A percentile compares a stretch with the other conserved stretches of the same genome.
phyloP scores from a whole-genome alignment of 1,140 invertebrate genomes.

The Bombus breviceps region DNA sequence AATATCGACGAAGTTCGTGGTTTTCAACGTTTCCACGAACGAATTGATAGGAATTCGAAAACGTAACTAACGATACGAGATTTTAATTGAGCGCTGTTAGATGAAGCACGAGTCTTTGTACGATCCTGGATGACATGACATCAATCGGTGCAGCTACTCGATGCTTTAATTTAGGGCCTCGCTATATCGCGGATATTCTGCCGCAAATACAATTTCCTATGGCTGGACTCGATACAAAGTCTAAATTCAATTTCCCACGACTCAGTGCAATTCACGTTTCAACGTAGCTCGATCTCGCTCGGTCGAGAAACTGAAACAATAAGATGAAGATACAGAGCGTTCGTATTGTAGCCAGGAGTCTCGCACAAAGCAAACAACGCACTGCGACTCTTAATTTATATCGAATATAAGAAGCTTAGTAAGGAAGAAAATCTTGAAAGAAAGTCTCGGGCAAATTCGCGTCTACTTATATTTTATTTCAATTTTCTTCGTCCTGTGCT shows the following conservation, averaged over 20 bases:
- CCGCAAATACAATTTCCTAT: constrained; percentile 15
- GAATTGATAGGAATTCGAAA: too few relatives aligned
- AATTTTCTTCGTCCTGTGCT: neutral
- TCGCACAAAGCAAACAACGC: neutral
- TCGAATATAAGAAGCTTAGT: neutral
- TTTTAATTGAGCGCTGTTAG: too few relatives aligned
- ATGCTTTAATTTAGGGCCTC: neutral
- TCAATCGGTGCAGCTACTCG: neutral
- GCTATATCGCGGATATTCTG: neutral
- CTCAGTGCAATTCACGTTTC: neutral
- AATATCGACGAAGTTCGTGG: too few relatives aligned
- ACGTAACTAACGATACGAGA: too few relatives aligned
- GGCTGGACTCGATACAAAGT: neutral
- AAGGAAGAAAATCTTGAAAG: neutral
- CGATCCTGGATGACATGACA: neutral
- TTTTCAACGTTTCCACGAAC: too few relatives aligned
- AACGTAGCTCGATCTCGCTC: neutral
- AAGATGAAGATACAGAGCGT: too few relatives aligned
- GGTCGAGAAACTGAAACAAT: too few relatives aligned
- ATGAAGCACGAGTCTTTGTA: too few relatives aligned
- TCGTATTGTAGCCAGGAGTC: neutral
- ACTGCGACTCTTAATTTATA: neutral
- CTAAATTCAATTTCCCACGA: neutral
- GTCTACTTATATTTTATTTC: neutral
- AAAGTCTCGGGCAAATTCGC: neutral